Base-by-base conservation (phyloP, 2,888 invertebrate genomes). In the Mantis religiosa region DNA sequence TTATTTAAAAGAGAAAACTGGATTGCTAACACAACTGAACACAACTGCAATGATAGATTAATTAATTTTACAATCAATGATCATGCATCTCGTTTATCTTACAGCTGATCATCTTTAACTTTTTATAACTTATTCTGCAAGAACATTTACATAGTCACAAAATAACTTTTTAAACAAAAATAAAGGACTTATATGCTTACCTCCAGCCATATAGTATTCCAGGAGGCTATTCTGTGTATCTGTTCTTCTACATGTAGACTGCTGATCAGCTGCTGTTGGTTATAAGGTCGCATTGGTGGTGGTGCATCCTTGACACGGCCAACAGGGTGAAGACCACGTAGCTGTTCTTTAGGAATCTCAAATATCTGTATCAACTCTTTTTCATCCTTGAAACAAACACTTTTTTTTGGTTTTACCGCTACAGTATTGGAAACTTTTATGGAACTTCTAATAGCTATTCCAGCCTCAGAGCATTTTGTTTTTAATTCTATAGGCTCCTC, bases 171-270 rank as follows among this genome's bases (percentile, higher is more conserved):
- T 7, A 34, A 34, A 54, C 54, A 54, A 54, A 34, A 15, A 54
- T 54, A 54, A 54, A 14, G 3, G 15, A 54, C 3, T 20, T 71
- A 0, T 71, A 71, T 20, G 20, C 90, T 90, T 90, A 92, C 92
- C 90, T 94, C 92, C 3, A 97, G 92, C 96, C 96, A 97, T 41
- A 94, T 93, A 14, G 96, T 95, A 91, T 95, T 95, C 97, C 96
- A 97, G 2, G 89, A 91, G 8, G 96, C 93, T 90, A 96, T 94
- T 90, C 94, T 94, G 90, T 94, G 93, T 41, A 95, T 92, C 20
- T 95, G 94, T 84, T 94, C 93, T 90, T 94, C 94, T 91, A 85
- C 14, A 14, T n/a, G 34, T 88, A 71, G 82, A 15, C 84, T 34
- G 25, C 71, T 88, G n/a, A 20, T n/a, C 2, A 71, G 14, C 15